These are phyloP conservation scores for Caenorhabditis japonica DNA, from an alignment of 2,888 invertebrate genomes.

Conservation along the genomic window DNA sequence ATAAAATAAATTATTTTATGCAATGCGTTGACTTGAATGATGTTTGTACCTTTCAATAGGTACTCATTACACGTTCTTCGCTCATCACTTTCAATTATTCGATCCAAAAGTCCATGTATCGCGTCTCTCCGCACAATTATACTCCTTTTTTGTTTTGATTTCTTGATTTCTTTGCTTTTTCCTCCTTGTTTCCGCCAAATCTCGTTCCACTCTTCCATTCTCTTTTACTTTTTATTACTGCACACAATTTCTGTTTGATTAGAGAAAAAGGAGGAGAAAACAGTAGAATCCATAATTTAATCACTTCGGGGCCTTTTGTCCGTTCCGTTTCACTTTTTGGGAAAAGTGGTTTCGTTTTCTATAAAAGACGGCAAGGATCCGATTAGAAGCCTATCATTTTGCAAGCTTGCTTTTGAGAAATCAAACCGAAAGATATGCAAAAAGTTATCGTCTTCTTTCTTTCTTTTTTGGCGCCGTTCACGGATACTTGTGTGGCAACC, in stretches of 20 bases:
- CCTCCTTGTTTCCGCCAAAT: neutral
- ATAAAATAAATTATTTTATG: no score
- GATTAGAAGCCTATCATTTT: slow-evolving; percentile 33
- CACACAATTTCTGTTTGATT: slow-evolving; percentile 18
- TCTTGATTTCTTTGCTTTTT: neutral
- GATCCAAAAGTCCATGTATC: neutral
- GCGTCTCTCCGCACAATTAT: neutral
- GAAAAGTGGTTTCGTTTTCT: slow-evolving; percentile 10
- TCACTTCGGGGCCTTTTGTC: slow-evolving; percentile 10
- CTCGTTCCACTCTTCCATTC: slow-evolving; percentile 12
- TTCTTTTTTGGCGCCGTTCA: slow-evolving; percentile 13
- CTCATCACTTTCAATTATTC: neutral
- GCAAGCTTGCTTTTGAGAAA: neutral
- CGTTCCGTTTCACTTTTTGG: slow-evolving; percentile 5
- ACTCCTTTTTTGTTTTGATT: no score
- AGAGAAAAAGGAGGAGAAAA: neutral
- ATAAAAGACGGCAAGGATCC: slow-evolving; percentile 12
- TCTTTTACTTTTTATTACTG: neutral
- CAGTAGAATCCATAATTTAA: slow-evolving; percentile 35
- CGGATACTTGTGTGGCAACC: slow-evolving; percentile 23
- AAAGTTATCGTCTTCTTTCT: slow-evolving; percentile 14
- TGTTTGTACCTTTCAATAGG: no score
- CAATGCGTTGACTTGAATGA: no score
- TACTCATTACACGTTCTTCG: neutral
- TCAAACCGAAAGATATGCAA: slow-evolving; percentile 27